Conservation (phyloP, 2,797 vertebrate species). For the Lacerta agilis region DNA sequence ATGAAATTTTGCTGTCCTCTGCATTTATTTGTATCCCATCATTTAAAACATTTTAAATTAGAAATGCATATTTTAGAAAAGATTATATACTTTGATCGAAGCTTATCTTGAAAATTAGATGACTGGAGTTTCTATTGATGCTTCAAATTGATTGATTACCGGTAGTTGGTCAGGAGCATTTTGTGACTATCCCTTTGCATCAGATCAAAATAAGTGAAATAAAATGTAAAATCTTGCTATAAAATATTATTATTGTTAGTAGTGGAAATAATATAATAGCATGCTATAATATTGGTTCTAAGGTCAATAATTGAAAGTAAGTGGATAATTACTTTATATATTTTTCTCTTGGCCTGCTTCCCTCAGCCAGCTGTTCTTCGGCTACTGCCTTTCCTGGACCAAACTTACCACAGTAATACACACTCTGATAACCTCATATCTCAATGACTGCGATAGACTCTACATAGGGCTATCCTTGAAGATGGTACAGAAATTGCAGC, state of each 20-base stretch:
- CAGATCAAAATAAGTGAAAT: neutral
- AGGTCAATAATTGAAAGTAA: neutral
- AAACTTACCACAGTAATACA: no score
- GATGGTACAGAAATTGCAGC: no score
- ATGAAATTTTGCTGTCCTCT: slow-evolving; percentile 55
- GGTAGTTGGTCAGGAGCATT: slow-evolving; percentile 61
- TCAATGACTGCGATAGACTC: no score
- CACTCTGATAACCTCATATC: no score
- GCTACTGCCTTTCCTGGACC: no score
- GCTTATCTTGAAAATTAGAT: slow-evolving; percentile 74
- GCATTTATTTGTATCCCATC: slow-evolving; percentile 67
- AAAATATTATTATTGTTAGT: neutral
- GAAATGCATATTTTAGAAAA: slow-evolving; percentile 70
- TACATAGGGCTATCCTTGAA: no score
- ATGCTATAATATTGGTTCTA: neutral
- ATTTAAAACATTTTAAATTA: slow-evolving; percentile 61
- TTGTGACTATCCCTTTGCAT: slow-evolving; percentile 39
- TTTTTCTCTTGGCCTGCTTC: neutral
- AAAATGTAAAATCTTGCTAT: neutral
- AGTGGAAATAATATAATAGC: no score
- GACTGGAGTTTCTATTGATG: slow-evolving; percentile 47
- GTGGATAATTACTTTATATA: neutral
- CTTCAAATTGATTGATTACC: slow-evolving; percentile 67
- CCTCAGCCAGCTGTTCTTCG: no score
- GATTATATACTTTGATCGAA: slow-evolving; percentile 65